phyloP scores from a whole-genome alignment of 2,888 invertebrate genomes.

The Nasonovia ribisnigri region DNA sequence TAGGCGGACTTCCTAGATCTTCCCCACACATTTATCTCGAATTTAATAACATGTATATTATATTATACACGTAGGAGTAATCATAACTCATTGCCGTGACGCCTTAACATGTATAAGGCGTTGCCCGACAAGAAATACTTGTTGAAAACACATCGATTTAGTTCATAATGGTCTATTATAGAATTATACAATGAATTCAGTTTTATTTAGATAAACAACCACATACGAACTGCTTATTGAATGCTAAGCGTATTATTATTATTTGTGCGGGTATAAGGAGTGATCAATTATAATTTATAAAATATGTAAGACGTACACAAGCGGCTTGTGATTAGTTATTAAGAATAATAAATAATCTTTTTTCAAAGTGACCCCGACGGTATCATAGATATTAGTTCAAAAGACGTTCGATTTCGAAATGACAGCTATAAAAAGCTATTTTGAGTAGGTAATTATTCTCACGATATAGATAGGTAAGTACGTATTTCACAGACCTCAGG shows the following conservation, averaged over 20 bases:
- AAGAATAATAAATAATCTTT: not conserved
- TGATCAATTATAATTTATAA: too few relatives aligned
- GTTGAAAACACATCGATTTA: not conserved
- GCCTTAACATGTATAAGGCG: constrained; percentile 32
- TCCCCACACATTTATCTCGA: too few relatives aligned
- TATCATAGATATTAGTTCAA: not conserved
- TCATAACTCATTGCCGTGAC: constrained; percentile 25
- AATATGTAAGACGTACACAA: not conserved
- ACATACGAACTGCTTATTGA: not conserved
- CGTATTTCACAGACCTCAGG: not conserved
- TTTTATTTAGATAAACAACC: not conserved
- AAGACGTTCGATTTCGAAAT: not conserved
- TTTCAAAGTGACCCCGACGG: not conserved
- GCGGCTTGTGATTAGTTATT: not conserved
- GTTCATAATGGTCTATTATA: not conserved
- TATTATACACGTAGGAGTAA: not conserved
- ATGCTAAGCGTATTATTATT: not conserved
- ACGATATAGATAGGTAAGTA: not conserved
- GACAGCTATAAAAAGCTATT: not conserved
- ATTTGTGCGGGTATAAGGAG: not conserved
- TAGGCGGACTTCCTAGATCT: not conserved
- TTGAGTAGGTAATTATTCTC: not conserved
- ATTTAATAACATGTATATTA: not conserved
- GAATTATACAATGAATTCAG: not conserved
- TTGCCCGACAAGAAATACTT: not conserved